Conservation (phyloP, 2,113 vertebrate species). For the Stomatorhinus ivindoensis region DNA sequence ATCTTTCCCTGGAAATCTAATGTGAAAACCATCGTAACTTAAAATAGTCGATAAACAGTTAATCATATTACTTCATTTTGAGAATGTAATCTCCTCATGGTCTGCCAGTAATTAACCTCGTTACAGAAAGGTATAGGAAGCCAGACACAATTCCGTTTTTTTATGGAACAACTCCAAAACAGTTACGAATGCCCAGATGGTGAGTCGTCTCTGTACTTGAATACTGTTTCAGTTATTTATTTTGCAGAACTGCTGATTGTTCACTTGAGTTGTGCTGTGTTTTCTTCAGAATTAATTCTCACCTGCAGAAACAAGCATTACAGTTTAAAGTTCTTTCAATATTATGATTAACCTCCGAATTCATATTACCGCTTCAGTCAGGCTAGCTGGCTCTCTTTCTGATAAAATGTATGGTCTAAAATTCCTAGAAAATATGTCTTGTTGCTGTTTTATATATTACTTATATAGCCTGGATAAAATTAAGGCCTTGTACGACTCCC, state of each 20-base stretch:
- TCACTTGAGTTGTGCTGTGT: constrained; percentile 63
- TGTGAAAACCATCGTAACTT: constrained; percentile 53
- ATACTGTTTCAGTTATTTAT: constrained; percentile 28
- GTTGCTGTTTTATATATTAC: neutral
- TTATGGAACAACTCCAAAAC: constrained; percentile 43
- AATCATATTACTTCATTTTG: constrained; percentile 67
- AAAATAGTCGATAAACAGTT: constrained; percentile 57
- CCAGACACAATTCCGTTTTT: constrained; percentile 54
- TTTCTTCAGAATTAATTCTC: neutral
- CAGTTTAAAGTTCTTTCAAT: neutral
- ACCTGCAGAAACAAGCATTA: neutral
- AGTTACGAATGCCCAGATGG: constrained; percentile 41
- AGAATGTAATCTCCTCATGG: constrained; percentile 68
- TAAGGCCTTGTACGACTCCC: neutral
- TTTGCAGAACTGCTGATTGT: constrained; percentile 52
- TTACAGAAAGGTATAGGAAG: constrained; percentile 64
- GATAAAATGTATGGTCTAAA: neutral
- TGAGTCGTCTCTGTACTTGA: constrained; percentile 13
- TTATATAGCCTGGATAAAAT: neutral
- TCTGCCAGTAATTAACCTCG: constrained; percentile 71
- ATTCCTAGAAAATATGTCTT: neutral
- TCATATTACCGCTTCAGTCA: neutral
- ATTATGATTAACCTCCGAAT: neutral
- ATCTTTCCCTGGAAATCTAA: constrained; percentile 55
- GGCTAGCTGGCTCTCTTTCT: neutral